These are phyloP conservation scores for Choristoneura rosaceana DNA, from an alignment of 2,888 invertebrate species.

Conservation along the genomic window DNA sequence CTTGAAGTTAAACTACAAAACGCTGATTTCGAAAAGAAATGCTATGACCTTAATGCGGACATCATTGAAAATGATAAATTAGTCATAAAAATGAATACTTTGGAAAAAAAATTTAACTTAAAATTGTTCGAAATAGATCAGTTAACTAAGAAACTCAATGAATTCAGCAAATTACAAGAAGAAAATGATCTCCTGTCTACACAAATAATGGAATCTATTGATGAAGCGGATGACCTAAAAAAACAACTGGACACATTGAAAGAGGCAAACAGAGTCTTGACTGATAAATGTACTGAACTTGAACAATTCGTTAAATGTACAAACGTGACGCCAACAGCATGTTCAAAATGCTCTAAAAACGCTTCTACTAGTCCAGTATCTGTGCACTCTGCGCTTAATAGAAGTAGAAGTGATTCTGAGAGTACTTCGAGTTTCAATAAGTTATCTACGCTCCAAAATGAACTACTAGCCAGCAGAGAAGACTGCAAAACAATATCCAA, in stretches of 20 bases:
- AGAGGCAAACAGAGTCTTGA: constrained; percentile 54
- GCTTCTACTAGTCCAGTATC: constrained; percentile 37
- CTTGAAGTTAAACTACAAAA: constrained; percentile 56
- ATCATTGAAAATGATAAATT: constrained; percentile 60
- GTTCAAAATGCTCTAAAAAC: constrained; percentile 42
- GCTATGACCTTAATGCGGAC: constrained; percentile 63
- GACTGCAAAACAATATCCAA: constrained; percentile 76
- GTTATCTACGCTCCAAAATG: constrained; percentile 74
- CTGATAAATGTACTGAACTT: constrained; percentile 53
- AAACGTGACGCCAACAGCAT: not conserved
- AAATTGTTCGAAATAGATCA: not conserved
- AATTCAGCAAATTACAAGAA: constrained; percentile 71
- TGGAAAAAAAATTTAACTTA: constrained; percentile 61
- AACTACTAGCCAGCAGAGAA: constrained; percentile 73
- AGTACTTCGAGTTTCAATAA: constrained; percentile 71
- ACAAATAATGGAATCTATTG: constrained; percentile 84
- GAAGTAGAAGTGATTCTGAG: constrained; percentile 73
- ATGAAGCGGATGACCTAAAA: constrained; percentile 81
- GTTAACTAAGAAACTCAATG: constrained; percentile 2
- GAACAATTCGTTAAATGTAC: constrained; percentile 48
- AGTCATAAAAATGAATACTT: constrained; percentile 58
- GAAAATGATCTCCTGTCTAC: constrained; percentile 85
- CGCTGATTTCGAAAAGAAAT: constrained; percentile 61
- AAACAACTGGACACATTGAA: constrained; percentile 64
- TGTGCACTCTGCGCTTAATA: constrained; percentile 61